Conservation (phyloP, 1,140 invertebrate genomes). For the Asobara japonica region DNA sequence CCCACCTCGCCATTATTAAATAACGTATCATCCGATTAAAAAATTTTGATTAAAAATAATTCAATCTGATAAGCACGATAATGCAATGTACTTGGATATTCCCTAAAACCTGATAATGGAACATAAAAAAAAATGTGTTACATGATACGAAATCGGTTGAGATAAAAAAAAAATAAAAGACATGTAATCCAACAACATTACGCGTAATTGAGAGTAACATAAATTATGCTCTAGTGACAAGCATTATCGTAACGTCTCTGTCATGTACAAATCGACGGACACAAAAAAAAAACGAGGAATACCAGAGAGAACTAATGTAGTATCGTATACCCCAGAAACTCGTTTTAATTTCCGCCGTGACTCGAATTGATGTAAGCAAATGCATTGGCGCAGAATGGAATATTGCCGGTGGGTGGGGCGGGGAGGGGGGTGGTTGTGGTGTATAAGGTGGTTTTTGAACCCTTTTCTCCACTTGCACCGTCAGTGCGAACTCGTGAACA, state of each 20-base stretch:
- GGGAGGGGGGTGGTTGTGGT: background rate
- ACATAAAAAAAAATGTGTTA: background rate
- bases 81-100: background rate
- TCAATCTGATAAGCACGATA: background rate
- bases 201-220: background rate
- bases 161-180: background rate
- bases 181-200: background rate
- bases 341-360: conserved; percentile 35
- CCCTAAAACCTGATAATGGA: background rate
- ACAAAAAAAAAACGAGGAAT: background rate
- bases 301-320: conserved; percentile 10
- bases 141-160: background rate
- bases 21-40: background rate
- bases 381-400: background rate
- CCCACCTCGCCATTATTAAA: background rate
- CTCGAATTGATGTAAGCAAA: conserved; percentile 32
- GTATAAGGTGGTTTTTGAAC: conserved; percentile 11
- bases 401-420: background rate
- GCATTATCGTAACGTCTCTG: conserved; percentile 9
- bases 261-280: conserved; percentile 4
- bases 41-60: background rate
- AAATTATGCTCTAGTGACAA: conserved; percentile 6
- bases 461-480: conserved; percentile 32
- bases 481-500: conserved; percentile 56
- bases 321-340: conserved; percentile 18